A percentile compares a stretch with the other conserved stretches of the same genome.
Evolutionary conservation across 2,888 invertebrate genomes (phyloP).

Genomic region (Pseudococcus viburni): DNA sequence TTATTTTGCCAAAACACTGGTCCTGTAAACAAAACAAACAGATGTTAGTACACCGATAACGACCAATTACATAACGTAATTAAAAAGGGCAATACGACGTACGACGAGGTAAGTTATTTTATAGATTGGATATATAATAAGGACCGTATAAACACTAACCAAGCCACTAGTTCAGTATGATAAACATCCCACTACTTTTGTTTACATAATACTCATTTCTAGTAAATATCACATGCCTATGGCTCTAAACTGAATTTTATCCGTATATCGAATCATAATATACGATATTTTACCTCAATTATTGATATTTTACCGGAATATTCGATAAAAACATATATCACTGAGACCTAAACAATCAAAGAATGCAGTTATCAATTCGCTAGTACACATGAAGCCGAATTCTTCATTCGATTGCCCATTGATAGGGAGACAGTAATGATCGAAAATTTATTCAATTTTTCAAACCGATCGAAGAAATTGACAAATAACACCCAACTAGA

Average conservation of each 20-base stretch:
- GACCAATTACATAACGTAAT: slow-evolving; percentile 36
- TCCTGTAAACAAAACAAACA: slow-evolving; percentile 22
- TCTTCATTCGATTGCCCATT: background rate
- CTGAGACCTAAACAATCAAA: background rate
- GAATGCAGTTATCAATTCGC: background rate
- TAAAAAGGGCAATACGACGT: background rate
- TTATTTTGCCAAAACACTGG: slow-evolving; percentile 41
- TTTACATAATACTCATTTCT: slow-evolving; percentile 45
- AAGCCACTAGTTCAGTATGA: slow-evolving; percentile 1
- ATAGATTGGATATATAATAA: background rate
- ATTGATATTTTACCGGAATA: background rate
- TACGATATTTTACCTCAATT: background rate
- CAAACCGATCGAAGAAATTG: background rate
- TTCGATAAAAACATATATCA: background rate
- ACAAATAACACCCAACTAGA: background rate
- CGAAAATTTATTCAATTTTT: background rate
- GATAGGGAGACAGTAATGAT: background rate
- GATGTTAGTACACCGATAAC: background rate
- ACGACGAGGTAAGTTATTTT: background rate
- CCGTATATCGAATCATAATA: background rate
- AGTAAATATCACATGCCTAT: slow-evolving; percentile 30
- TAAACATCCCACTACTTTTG: slow-evolving; percentile 51
- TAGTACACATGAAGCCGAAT: background rate
- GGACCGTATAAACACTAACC: background rate
- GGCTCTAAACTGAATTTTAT: slow-evolving; percentile 9